phyloP scores from a whole-genome alignment of 2,888 invertebrate genomes.

The Agonum fuliginosum region DNA sequence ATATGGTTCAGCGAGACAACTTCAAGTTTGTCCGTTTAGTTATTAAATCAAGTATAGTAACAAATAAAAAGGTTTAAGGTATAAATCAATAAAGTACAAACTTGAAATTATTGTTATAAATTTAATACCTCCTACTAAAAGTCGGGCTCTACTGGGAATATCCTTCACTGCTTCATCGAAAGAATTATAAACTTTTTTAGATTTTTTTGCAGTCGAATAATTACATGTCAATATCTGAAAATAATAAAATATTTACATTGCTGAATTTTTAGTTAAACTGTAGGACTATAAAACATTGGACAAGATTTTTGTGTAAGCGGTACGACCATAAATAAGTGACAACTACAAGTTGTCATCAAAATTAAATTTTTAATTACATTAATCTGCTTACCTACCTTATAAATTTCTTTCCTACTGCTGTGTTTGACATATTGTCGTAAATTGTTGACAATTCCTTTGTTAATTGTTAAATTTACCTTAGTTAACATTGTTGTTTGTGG shows the following conservation, averaged over 20 bases:
- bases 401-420: constrained; percentile 60
- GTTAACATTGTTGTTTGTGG: no score
- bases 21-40: no score
- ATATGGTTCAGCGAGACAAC: no score
- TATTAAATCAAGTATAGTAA: no score
- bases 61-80: background rate
- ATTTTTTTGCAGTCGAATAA: constrained; percentile 71
- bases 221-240: constrained; percentile 68
- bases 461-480: constrained; percentile 61
- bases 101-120: background rate
- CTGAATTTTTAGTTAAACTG: background rate
- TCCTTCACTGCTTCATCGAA: constrained; percentile 89
- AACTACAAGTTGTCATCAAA: background rate
- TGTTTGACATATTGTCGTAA: constrained; percentile 61
- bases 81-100: background rate
- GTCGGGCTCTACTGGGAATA: constrained; percentile 89
- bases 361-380: background rate
- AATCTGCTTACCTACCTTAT: constrained; percentile 62
- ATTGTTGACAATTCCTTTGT: constrained; percentile 62
- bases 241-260: constrained; percentile 25
- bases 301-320: constrained; percentile 9
- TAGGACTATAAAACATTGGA: background rate
- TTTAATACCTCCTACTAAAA: constrained; percentile 92
- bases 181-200: constrained; percentile 76
- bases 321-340: constrained; percentile 42